Evolutionary conservation across 2,888 invertebrate genomes (phyloP).

Genomic region (Agrotis clavis): DNA sequence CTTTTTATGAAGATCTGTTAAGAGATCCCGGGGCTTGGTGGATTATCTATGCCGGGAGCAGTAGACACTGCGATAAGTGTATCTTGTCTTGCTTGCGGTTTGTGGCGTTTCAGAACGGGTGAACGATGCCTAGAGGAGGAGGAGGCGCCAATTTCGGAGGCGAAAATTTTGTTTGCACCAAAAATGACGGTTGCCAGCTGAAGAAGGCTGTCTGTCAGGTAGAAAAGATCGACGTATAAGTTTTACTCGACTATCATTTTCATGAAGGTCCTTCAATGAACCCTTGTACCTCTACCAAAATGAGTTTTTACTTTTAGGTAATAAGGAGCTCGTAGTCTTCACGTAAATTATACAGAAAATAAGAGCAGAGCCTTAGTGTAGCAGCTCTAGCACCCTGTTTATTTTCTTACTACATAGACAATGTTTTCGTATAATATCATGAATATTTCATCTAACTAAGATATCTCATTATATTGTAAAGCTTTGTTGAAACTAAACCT

Average conservation of each 20-base stretch:
- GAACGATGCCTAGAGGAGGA: not conserved
- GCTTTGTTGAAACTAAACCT: conserved; percentile 22
- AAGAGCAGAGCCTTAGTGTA: not conserved
- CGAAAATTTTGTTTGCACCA: not conserved
- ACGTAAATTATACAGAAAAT: conserved; percentile 20
- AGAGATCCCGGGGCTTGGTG: not conserved
- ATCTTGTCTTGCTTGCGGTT: no score
- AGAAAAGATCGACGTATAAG: not conserved
- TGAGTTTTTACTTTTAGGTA: not conserved
- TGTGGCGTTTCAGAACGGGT: not conserved
- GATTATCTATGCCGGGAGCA: no score
- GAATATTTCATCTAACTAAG: conserved; percentile 15
- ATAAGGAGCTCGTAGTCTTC: not conserved
- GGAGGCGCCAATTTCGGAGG: not conserved
- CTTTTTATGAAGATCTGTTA: no score
- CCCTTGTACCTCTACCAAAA: not conserved
- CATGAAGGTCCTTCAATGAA: not conserved
- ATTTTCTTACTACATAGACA: conserved; percentile 17
- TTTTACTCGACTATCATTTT: conserved; percentile 1
- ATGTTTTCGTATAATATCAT: conserved; percentile 1
- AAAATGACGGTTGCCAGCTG: no score
- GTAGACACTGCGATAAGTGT: no score
- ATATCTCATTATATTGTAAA: conserved; percentile 19
- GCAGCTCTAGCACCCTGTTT: conserved; percentile 1
- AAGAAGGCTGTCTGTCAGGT: no score